These are phyloP conservation scores for Drosophila limbata DNA, from an alignment of 2,888 invertebrate genomes.

Conservation along the genomic window DNA sequence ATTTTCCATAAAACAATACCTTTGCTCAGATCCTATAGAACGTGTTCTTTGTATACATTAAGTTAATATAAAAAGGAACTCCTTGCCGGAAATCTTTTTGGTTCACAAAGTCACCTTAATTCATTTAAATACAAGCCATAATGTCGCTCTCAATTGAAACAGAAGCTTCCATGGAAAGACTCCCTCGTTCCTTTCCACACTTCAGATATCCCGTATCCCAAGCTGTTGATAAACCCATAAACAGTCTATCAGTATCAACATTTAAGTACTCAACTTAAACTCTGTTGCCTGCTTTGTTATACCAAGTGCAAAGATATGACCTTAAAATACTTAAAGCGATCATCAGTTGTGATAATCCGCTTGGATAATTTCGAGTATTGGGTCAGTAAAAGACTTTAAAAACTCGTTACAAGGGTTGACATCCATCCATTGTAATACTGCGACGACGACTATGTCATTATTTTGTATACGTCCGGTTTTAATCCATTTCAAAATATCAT, in stretches of 20 bases:
- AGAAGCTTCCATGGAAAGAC: not conserved
- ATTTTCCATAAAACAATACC: not conserved
- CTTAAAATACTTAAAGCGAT: constrained; percentile 36
- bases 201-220: not conserved
- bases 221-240: constrained; percentile 28
- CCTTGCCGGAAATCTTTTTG: not conserved
- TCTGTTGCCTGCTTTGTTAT: constrained; percentile 18
- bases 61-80: not conserved
- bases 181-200: not conserved
- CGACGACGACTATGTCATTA: constrained; percentile 23
- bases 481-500: constrained; percentile 64
- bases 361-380: constrained; percentile 28
- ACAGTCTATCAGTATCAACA: constrained; percentile 18
- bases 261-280: constrained; percentile 18
- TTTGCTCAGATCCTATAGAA: too few relatives aligned
- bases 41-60: not conserved
- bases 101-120: not conserved
- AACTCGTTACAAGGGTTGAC: constrained; percentile 62
- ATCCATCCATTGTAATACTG: constrained; percentile 19
- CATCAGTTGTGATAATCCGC: constrained; percentile 64
- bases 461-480: constrained; percentile 31
- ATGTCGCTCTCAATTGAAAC: not conserved
- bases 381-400: constrained; percentile 41
- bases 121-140: not conserved
- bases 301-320: constrained; percentile 19